Percentiles rank a stretch among this genome's conserved stretches.
phyloP scores from a whole-genome alignment of 2,113 vertebrate genomes.

The Megaleporinus macrocephalus region DNA sequence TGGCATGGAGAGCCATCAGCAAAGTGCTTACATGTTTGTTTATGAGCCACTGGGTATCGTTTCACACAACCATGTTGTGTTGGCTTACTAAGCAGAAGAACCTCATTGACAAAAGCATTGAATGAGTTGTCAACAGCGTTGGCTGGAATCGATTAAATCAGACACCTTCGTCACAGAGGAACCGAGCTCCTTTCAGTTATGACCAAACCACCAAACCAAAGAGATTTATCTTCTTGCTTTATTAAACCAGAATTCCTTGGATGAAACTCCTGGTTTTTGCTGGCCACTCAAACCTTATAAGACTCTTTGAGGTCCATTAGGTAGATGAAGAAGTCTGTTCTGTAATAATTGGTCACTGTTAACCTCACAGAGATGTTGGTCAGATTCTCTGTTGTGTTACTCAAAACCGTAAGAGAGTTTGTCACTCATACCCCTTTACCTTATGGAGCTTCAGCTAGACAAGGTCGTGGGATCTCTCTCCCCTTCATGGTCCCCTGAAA shows the following conservation, averaged over 20 bases:
- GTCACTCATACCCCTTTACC: conserved; percentile 4
- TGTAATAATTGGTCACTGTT: not conserved
- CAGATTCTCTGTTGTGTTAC: not conserved
- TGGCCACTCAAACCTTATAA: too few relatives aligned
- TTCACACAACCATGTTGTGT: conserved; percentile 15
- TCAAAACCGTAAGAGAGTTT: not conserved
- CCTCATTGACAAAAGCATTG: conserved; percentile 31
- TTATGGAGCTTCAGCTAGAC: conserved; percentile 33
- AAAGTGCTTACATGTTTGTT: not conserved
- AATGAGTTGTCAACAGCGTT: conserved; percentile 29
- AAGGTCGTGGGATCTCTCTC: conserved; percentile 49
- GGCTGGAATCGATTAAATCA: conserved; percentile 40
- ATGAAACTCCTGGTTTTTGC: not conserved
- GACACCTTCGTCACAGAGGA: not conserved
- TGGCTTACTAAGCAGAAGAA: not conserved
- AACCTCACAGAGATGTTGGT: not conserved
- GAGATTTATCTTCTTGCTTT: not conserved
- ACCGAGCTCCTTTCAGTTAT: not conserved
- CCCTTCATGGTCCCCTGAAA: conserved; percentile 34
- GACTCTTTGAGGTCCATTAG: not conserved
- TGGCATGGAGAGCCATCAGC: not conserved
- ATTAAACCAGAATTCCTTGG: not conserved
- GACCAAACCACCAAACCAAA: not conserved
- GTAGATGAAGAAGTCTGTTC: not conserved
- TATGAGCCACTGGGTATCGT: conserved; percentile 20